These are phyloP conservation scores for Hylaea fasciaria DNA, from an alignment of 2,888 invertebrate species.

Conservation along the genomic window DNA sequence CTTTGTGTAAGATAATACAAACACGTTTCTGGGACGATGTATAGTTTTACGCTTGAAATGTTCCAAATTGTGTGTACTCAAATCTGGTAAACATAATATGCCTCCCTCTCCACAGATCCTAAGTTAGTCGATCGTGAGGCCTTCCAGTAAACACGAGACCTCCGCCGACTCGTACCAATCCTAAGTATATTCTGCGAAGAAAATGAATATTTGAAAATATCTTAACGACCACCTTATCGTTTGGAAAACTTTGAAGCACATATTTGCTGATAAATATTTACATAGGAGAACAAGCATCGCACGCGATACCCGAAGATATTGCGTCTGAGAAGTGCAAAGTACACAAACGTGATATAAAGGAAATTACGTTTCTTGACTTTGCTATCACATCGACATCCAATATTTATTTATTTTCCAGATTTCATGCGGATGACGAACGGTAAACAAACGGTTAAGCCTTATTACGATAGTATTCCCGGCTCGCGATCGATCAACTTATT, in stretches of 20 bases:
- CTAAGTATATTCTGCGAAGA: not conserved
- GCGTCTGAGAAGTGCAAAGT: constrained; percentile 27
- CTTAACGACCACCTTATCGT: constrained; percentile 6
- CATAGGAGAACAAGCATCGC: constrained; percentile 19
- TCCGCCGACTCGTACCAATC: not conserved
- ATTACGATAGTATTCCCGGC: not conserved
- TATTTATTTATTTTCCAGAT: constrained; percentile 19
- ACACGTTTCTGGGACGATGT: not conserved
- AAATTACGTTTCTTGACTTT: constrained; percentile 27
- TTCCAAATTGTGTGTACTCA: not conserved
- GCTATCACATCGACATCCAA: not conserved
- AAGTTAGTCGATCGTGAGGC: not conserved
- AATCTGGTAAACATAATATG: not conserved
- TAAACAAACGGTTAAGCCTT: not conserved
- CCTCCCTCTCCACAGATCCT: not conserved
- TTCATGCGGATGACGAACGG: not conserved
- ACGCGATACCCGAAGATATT: constrained; percentile 21
- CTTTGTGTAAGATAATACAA: constrained; percentile 18
- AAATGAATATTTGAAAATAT: constrained; percentile 4
- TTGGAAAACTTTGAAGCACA: constrained; percentile 24
- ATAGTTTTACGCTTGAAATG: not conserved
- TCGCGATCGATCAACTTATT: too few species aligned
- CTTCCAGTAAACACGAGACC: too few species aligned
- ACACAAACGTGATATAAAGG: constrained; percentile 26
- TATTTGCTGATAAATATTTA: constrained; percentile 30